Evolutionary conservation across 2,797 vertebrate genomes (phyloP).

Genomic region (Rhodeus uyekii): DNA sequence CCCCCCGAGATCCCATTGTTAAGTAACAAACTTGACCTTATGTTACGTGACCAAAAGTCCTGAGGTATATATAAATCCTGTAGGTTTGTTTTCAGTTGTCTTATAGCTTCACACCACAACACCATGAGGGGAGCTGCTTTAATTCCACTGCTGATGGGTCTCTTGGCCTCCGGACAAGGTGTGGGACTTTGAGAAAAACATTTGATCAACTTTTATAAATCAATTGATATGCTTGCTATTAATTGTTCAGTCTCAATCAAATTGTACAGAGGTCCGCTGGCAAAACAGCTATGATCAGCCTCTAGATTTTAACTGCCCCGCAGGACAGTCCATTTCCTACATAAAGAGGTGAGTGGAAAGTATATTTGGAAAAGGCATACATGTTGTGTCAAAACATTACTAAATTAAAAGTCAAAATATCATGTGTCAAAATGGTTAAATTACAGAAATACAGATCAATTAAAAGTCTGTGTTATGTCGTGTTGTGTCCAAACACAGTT

Average conservation of each 20-base stretch:
- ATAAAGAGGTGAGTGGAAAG: slow-evolving; percentile 36
- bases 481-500: neutral
- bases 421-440: no score
- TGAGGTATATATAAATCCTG: neutral
- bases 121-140: slow-evolving; percentile 10
- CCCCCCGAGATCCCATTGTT: neutral
- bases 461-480: no score
- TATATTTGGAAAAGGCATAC: neutral
- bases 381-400: neutral
- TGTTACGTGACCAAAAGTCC: neutral
- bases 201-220: neutral
- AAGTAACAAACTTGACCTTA: neutral
- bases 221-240: neutral
- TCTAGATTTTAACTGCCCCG: slow-evolving; percentile 12
- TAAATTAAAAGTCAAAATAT: neutral
- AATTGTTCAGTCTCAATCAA: neutral
- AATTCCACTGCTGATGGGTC: neutral
- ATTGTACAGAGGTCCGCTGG: slow-evolving; percentile 14
- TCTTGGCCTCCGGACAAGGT: slow-evolving; percentile 22
- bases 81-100: neutral
- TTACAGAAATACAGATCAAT: neutral
- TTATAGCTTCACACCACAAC: neutral
- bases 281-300: slow-evolving; percentile 29
- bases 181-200: neutral
- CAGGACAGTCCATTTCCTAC: slow-evolving; percentile 6